A percentile compares a stretch with the other conserved stretches of the same genome.
phyloP scores from a whole-genome alignment of 2,113 vertebrate genomes.

The Plecturocebus donacophilus region DNA sequence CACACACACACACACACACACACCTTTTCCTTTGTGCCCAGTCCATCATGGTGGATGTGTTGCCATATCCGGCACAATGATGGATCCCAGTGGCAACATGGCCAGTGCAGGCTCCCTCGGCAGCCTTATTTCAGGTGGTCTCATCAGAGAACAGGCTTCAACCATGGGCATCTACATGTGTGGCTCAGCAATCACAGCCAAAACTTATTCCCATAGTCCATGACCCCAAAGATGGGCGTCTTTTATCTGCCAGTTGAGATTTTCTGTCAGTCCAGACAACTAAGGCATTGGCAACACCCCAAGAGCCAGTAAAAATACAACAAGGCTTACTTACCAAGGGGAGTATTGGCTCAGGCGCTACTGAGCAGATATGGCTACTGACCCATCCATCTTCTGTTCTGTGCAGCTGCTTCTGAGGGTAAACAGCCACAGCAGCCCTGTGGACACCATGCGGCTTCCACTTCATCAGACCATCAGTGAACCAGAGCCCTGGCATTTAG shows the following conservation, averaged over 20 bases:
- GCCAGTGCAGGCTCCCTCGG: neutral
- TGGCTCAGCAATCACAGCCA: neutral
- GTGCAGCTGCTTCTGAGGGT: neutral
- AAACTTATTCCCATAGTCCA: neutral
- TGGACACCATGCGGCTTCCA: neutral
- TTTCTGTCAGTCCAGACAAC: neutral
- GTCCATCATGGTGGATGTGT: neutral
- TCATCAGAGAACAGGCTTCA: too few relatives aligned
- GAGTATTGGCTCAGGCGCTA: neutral
- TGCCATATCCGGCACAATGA: neutral
- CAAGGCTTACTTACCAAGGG: too few relatives aligned
- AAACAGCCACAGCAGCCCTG: neutral
- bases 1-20: too few relatives aligned
- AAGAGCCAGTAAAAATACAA: neutral
- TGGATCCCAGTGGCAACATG: accelerated
- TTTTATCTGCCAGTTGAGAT: neutral
- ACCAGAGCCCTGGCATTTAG: neutral
- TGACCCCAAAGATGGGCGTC: neutral
- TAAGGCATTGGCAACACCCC: neutral
- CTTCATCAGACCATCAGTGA: neutral
- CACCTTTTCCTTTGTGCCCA: neutral
- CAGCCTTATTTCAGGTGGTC: neutral
- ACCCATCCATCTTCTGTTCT: neutral
- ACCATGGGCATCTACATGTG: neutral
- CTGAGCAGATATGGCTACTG: neutral